phyloP scores from a whole-genome alignment of 2,888 invertebrate species.

The Acleris holmiana region DNA sequence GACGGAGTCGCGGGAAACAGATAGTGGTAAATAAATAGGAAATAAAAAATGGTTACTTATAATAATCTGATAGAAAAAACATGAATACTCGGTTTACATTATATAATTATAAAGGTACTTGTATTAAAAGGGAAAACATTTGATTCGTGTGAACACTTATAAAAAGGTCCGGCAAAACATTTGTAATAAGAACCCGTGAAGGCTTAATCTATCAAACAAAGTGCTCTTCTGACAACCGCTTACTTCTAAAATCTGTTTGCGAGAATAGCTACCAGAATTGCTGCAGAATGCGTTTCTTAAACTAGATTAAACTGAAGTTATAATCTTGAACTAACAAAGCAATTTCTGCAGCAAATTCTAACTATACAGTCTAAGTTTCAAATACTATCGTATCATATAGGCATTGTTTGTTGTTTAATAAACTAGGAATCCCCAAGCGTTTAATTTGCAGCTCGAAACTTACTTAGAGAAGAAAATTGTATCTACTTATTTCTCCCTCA shows the following conservation, averaged over 20 bases:
- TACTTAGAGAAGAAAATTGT: slow-evolving; percentile 54
- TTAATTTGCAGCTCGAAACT: slow-evolving; percentile 57
- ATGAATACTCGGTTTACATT: too few relatives aligned
- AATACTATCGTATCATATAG: slow-evolving; percentile 13
- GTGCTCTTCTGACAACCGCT: too few relatives aligned
- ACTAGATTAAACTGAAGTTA: neutral
- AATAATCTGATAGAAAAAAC: too few relatives aligned
- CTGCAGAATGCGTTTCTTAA: neutral
- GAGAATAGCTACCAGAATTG: neutral
- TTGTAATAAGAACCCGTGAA: too few relatives aligned
- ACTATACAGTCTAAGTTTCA: neutral
- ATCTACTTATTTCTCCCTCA: slow-evolving; percentile 43
- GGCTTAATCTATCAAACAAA: too few relatives aligned
- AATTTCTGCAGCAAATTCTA: slow-evolving; percentile 10
- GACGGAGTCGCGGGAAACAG: too few relatives aligned
- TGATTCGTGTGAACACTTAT: too few relatives aligned
- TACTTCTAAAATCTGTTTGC: neutral
- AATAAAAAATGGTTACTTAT: too few relatives aligned
- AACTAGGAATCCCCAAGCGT: slow-evolving; percentile 58
- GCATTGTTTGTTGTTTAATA: slow-evolving; percentile 61
- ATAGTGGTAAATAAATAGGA: too few relatives aligned
- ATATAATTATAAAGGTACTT: too few relatives aligned
- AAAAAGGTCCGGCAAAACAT: too few relatives aligned
- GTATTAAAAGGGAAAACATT: too few relatives aligned
- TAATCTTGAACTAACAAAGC: neutral